A percentile compares a stretch with the other conserved stretches of the same genome.
Evolutionary conservation across 2,888 invertebrate genomes (phyloP).

Genomic region (Marasmarcha lunaedactyla): DNA sequence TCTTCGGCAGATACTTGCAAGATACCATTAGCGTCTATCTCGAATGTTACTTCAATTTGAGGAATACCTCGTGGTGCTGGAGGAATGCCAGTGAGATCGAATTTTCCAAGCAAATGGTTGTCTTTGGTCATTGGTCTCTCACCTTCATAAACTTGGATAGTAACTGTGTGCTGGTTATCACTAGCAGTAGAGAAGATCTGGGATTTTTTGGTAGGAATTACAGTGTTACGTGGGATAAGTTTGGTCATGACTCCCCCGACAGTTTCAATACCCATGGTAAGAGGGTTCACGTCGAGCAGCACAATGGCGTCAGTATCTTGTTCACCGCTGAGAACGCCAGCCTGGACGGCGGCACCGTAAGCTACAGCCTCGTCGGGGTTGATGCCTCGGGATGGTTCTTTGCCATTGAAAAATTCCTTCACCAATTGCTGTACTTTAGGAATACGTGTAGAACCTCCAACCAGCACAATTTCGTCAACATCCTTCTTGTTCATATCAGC

Average conservation of each 20-base stretch:
- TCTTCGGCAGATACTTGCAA: constrained; percentile 98
- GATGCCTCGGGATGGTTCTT: constrained; percentile 97
- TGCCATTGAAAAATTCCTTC: constrained; percentile 96
- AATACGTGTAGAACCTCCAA: constrained; percentile 99
- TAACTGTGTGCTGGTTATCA: constrained; percentile 99
- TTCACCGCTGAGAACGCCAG: constrained; percentile 97
- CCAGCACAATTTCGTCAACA: constrained; percentile 98
- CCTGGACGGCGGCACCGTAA: constrained; percentile 98
- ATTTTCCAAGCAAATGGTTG: constrained; percentile 98
- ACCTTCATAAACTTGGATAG: constrained; percentile 98
- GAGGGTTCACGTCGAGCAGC: constrained; percentile 96
- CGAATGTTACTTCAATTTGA: constrained; percentile 94
- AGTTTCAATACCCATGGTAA: constrained; percentile 99
- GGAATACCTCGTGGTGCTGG: constrained; percentile 94
- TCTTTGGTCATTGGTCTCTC: constrained; percentile 99
- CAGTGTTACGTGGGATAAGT: constrained; percentile 96
- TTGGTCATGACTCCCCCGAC: constrained; percentile 99
- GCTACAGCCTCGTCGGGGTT: constrained; percentile 99
- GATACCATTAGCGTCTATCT: constrained; percentile 95
- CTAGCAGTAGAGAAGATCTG: constrained; percentile 99
- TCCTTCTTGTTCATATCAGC: constrained; percentile 99
- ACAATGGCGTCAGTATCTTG: constrained; percentile 97
- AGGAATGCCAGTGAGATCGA: constrained; percentile 97
- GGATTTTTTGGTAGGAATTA: constrained; percentile 98
- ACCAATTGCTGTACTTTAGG: constrained; percentile 96